phyloP scores from a whole-genome alignment of 1,140 invertebrate species.

The Cherax destructor region DNA sequence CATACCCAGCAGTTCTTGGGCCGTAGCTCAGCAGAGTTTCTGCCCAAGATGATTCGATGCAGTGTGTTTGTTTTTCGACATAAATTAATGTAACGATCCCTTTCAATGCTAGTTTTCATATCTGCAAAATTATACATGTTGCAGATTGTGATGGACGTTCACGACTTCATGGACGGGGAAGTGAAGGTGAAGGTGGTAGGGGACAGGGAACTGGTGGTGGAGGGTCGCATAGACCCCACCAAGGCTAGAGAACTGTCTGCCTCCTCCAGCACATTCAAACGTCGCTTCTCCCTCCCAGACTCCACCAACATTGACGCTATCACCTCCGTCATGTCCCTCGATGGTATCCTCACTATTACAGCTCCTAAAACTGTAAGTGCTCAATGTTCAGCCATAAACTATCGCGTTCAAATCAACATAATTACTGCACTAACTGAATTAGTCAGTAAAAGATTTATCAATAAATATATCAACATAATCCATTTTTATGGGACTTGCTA shows the following conservation, averaged over 20 bases:
- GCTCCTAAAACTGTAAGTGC: slow-evolving; percentile 24
- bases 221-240: slow-evolving; percentile 23
- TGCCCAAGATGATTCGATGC: too few relatives aligned
- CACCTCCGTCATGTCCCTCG: slow-evolving; percentile 52
- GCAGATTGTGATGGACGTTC: slow-evolving; percentile 48
- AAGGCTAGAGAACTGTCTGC: neutral
- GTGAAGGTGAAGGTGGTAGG: slow-evolving; percentile 52
- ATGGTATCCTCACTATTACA: slow-evolving; percentile 47
- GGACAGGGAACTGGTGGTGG: slow-evolving; percentile 35
- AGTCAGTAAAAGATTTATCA: too few relatives aligned
- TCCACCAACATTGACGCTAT: slow-evolving; percentile 35
- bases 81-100: neutral
- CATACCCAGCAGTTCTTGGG: too few relatives aligned
- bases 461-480: too few relatives aligned
- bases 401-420: too few relatives aligned
- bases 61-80: too few relatives aligned
- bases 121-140: neutral
- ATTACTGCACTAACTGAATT: too few relatives aligned
- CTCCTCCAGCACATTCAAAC: neutral
- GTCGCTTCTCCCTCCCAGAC: slow-evolving; percentile 38
- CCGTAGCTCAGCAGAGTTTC: too few relatives aligned
- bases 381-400: too few relatives aligned
- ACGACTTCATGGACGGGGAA: slow-evolving; percentile 40
- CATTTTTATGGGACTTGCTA: too few relatives aligned
- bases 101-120: neutral